Percentiles rank a stretch among this genome's conserved stretches.
Evolutionary conservation across 1,140 invertebrate genomes (phyloP).

Genomic region (Nilaparvata lugens): DNA sequence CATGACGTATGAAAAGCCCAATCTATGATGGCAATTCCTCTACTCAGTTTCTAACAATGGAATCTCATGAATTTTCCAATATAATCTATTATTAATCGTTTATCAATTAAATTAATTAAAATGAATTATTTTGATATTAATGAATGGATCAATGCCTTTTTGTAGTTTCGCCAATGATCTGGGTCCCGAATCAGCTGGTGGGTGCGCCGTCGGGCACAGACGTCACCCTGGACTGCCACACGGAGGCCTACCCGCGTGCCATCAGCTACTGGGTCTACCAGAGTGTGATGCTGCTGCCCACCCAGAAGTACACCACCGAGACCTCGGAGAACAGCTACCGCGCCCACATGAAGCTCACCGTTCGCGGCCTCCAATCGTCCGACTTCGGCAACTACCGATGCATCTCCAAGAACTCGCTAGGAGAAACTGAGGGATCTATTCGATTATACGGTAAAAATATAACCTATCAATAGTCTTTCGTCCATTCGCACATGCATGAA

Average conservation of each 20-base stretch:
- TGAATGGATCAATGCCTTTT: too few relatives aligned
- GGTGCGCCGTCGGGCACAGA: slow-evolving; percentile 78
- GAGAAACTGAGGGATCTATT: slow-evolving; percentile 85
- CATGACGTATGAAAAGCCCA: too few relatives aligned
- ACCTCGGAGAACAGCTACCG: slow-evolving; percentile 72
- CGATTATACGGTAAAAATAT: slow-evolving; percentile 75
- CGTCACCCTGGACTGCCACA: slow-evolving; percentile 86
- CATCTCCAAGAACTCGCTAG: slow-evolving; percentile 88
- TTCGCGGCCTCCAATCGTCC: slow-evolving; percentile 61
- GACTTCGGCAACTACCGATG: slow-evolving; percentile 81
- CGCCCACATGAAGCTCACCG: slow-evolving; percentile 76
- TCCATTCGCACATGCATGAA: too few relatives aligned
- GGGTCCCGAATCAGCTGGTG: slow-evolving; percentile 84
- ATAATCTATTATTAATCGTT: too few relatives aligned
- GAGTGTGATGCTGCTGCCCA: slow-evolving; percentile 71
- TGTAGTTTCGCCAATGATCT: slow-evolving; percentile 84
- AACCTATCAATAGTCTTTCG: too few relatives aligned
- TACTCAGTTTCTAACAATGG: too few relatives aligned
- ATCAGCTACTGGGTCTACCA: slow-evolving; percentile 89
- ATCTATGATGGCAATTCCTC: too few relatives aligned
- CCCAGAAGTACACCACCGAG: slow-evolving; percentile 68
- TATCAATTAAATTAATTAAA: too few relatives aligned
- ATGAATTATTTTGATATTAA: too few relatives aligned
- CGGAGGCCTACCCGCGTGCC: slow-evolving; percentile 84
- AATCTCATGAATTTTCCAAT: too few relatives aligned